These are phyloP conservation scores for Procavia capensis DNA, from an alignment of 2,113 vertebrate genomes.

Conservation along the genomic window DNA sequence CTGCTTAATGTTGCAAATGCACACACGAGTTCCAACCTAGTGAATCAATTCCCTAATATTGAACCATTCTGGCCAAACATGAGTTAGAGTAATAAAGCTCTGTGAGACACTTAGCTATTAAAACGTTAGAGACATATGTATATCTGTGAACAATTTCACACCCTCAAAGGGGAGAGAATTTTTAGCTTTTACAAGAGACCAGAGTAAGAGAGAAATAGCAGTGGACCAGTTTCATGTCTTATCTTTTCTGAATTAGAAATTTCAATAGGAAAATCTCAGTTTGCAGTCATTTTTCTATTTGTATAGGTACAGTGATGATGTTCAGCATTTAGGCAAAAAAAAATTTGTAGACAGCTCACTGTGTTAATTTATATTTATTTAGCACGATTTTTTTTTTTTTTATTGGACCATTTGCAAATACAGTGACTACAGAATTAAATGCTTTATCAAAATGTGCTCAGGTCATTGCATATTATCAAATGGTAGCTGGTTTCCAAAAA, in stretches of 20 bases:
- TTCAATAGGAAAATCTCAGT: not conserved
- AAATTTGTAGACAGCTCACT: not conserved
- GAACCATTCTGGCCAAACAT: constrained; percentile 67
- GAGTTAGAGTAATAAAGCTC: constrained; percentile 75
- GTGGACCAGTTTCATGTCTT: not conserved
- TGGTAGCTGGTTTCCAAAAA: constrained; percentile 17
- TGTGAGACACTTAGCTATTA: constrained; percentile 63
- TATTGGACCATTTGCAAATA: not conserved
- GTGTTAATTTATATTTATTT: constrained; percentile 16
- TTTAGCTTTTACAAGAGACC: constrained; percentile 23
- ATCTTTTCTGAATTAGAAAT: not conserved
- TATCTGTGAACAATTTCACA: constrained; percentile 60
- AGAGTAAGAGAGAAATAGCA: not conserved
- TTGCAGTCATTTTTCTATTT: not conserved
- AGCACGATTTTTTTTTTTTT: not conserved
- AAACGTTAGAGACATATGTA: constrained; percentile 21
- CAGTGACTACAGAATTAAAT: not conserved
- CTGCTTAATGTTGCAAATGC: constrained; percentile 73
- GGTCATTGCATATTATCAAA: not conserved
- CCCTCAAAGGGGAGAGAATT: constrained; percentile 62
- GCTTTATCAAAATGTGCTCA: not conserved
- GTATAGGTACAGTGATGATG: not conserved
- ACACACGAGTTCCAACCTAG: constrained; percentile 71
- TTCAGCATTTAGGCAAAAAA: not conserved
- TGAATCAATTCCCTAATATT: constrained; percentile 75